phyloP scores from a whole-genome alignment of 2,113 vertebrate genomes.

The Ciconia stormi region DNA sequence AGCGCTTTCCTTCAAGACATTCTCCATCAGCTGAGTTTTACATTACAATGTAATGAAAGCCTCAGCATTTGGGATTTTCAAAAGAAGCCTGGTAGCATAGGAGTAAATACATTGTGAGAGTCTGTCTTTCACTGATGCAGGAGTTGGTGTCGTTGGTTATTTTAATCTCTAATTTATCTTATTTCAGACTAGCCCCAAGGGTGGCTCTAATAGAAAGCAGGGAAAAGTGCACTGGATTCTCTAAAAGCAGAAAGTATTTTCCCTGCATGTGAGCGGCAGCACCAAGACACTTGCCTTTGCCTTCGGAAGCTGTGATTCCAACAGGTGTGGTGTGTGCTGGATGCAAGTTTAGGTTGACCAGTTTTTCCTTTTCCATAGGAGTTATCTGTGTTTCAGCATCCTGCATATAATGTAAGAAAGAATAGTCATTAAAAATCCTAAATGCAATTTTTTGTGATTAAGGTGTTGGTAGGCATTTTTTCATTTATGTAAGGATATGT shows the following conservation, averaged over 20 bases:
- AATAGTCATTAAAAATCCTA: not conserved
- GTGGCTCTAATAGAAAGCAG: not conserved
- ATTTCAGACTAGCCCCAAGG: not conserved
- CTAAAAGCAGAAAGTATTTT: not conserved
- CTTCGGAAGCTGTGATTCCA: not conserved
- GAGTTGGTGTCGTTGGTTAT: not conserved
- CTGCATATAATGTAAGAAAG: not conserved
- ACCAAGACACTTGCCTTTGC: not conserved
- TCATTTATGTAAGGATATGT: not conserved
- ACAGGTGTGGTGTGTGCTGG: not conserved
- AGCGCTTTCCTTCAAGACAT: not conserved
- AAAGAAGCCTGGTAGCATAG: not conserved
- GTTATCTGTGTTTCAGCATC: not conserved
- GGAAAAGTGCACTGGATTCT: not conserved
- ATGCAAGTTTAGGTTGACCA: not conserved
- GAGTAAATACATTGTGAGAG: not conserved
- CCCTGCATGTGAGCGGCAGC: not conserved
- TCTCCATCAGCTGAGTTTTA: not conserved
- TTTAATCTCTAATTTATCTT: not conserved
- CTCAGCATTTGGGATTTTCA: not conserved
- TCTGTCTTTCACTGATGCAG: not conserved
- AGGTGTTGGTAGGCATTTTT: not conserved
- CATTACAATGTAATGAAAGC: not conserved
- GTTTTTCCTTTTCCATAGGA: not conserved
- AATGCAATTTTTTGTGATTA: not conserved